Conservation (phyloP, 1,140 invertebrate species). For the Elymnias hypermnestra region DNA sequence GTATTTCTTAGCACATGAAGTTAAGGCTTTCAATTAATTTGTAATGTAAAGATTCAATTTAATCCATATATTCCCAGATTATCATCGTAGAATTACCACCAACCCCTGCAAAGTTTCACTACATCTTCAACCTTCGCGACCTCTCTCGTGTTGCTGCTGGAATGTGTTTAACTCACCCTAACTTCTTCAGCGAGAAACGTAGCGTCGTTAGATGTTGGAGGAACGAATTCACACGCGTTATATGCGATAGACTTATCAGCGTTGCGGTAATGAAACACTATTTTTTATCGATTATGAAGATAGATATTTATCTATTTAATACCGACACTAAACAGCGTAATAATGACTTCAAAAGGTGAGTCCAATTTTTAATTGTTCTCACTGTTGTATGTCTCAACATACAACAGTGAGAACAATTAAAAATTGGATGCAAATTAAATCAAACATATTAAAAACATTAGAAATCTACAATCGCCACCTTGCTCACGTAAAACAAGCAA, state of each 20-base stretch:
- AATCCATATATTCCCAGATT: conserved; percentile 62
- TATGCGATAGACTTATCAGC: conserved; percentile 90
- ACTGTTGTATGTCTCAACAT: too few species aligned
- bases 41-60: too few species aligned
- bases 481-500: too few species aligned
- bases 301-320: background rate
- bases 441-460: too few species aligned
- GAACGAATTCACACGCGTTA: conserved; percentile 90
- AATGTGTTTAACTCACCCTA: conserved; percentile 83
- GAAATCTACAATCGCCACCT: too few species aligned
- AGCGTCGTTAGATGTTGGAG: conserved; percentile 91
- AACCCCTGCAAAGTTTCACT: conserved; percentile 95
- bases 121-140: conserved; percentile 95
- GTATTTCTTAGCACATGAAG: too few species aligned
- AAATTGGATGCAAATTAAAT: too few species aligned
- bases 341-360: too few species aligned
- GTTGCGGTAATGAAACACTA: conserved; percentile 71
- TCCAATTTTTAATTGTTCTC: too few species aligned
- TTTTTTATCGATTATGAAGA: background rate
- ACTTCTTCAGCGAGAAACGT: conserved; percentile 80
- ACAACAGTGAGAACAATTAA: too few species aligned
- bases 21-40: too few species aligned
- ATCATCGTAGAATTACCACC: conserved; percentile 88
- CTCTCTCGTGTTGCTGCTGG: conserved; percentile 89
- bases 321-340: too few species aligned